Conservation (phyloP, 2,113 vertebrate genomes). For the Sisor rabdophorus region DNA sequence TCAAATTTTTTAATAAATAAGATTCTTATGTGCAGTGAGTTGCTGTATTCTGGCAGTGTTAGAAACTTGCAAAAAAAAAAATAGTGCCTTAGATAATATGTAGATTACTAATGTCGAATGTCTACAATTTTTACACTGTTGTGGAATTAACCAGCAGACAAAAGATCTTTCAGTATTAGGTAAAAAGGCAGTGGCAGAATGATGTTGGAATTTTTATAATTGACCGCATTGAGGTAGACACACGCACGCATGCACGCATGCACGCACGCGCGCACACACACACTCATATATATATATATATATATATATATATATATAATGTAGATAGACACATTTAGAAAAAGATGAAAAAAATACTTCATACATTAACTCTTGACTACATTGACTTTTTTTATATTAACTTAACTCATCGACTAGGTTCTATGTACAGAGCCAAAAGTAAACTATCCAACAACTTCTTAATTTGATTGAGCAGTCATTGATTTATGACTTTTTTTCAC, state of each 20-base stretch:
- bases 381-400: constrained; percentile 20
- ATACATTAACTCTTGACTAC: constrained; percentile 15
- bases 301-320: not conserved
- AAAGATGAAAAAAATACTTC: constrained; percentile 30
- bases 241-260: no score
- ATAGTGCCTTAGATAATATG: not conserved
- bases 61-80: not conserved
- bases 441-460: not conserved
- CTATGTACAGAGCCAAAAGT: constrained; percentile 36
- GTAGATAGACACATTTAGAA: not conserved
- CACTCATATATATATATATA: no score
- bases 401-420: constrained; percentile 7
- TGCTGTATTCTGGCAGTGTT: constrained; percentile 30
- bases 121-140: constrained; percentile 19
- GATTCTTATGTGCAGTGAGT: constrained; percentile 6
- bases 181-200: constrained; percentile 26
- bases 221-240: constrained; percentile 53
- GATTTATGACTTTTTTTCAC: not conserved
- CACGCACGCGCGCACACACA: no score
- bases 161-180: not conserved
- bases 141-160: constrained; percentile 12
- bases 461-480: not conserved
- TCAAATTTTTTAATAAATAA: no score
- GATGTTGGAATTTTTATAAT: constrained; percentile 36
- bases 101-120: not conserved